Conservation (phyloP, 1,140 invertebrate species). For the Cyrtorhinus lividipennis region DNA sequence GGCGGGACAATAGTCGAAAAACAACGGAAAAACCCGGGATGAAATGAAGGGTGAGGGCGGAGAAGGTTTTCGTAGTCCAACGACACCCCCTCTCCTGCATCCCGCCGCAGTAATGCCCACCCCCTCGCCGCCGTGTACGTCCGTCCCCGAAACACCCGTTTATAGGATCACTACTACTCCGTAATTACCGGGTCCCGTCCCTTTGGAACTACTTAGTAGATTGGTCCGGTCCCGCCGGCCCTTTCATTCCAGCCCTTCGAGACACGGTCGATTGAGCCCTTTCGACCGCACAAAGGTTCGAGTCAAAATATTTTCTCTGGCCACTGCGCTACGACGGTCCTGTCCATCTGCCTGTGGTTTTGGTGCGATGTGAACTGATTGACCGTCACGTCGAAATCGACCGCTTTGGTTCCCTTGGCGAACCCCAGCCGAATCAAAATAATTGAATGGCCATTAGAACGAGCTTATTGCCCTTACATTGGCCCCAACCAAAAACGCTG, state of each 20-base stretch:
- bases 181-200: conserved; percentile 1
- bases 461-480: too few species aligned
- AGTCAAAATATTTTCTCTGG: background rate
- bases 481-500: too few species aligned
- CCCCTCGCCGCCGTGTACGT: too few species aligned
- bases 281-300: background rate
- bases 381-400: too few species aligned
- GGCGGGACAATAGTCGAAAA: background rate
- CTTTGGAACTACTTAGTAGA: conserved; percentile 6
- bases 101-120: too few species aligned
- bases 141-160: conserved; percentile 4
- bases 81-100: background rate
- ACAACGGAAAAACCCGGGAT: background rate
- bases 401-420: too few species aligned
- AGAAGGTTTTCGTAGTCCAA: background rate
- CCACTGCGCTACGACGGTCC: background rate
- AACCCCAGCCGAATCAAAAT: too few species aligned
- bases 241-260: background rate
- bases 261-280: background rate
- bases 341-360: background rate
- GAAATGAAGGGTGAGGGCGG: background rate
- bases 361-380: too few species aligned
- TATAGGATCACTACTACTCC: conserved; percentile 4
- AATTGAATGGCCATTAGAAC: too few species aligned
- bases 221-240: background rate